Conservation (phyloP, 2,888 invertebrate genomes). For the Luffia ferchaultella region DNA sequence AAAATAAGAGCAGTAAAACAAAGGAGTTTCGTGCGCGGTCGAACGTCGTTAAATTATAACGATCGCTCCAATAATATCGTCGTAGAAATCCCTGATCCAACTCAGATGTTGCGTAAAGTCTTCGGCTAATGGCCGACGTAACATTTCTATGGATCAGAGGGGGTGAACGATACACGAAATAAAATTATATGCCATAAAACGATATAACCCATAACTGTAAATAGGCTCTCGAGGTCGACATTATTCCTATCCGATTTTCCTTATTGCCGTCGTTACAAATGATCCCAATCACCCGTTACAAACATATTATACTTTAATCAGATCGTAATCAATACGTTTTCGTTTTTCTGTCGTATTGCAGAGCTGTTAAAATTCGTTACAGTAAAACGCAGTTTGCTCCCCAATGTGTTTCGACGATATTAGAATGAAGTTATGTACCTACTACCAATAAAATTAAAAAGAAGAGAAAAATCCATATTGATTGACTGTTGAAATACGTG, state of each 20-base stretch:
- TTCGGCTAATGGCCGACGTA: background rate
- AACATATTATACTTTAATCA: no score
- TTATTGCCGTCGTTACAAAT: background rate
- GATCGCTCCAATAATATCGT: slow-evolving; percentile 58
- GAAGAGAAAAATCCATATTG: no score
- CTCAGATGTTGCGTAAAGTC: background rate
- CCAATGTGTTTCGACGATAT: no score
- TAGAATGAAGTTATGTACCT: no score
- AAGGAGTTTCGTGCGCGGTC: slow-evolving; percentile 39
- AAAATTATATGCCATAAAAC: background rate
- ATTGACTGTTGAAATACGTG: no score
- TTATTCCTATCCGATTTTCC: background rate
- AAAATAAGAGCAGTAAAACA: slow-evolving; percentile 55
- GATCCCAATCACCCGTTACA: no score
- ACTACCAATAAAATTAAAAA: no score
- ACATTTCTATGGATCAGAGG: slow-evolving; percentile 1
- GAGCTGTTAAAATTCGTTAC: no score
- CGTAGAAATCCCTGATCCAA: slow-evolving; percentile 54
- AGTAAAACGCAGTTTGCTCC: no score
- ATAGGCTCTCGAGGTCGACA: background rate
- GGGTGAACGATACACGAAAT: slow-evolving; percentile 4
- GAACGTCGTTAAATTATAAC: slow-evolving; percentile 60
- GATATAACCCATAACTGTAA: background rate
- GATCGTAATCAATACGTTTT: no score
- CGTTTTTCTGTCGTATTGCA: no score